Evolutionary conservation across 2,888 invertebrate genomes (phyloP), one percentile per base, ranked within the genome.

Genomic region (Amphipoea oculea): DNA sequence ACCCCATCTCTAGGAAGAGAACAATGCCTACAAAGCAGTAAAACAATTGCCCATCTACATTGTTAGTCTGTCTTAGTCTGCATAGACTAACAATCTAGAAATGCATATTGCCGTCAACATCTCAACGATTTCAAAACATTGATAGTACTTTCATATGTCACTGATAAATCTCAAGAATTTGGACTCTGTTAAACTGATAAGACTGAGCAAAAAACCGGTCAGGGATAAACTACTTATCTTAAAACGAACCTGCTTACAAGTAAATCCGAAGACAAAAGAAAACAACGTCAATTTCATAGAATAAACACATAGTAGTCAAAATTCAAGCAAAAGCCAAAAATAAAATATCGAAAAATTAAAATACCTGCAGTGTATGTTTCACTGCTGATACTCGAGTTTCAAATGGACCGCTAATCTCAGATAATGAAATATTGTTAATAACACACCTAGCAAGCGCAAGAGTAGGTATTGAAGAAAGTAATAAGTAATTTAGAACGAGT

Each of bases 111-210:
- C 62, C 17, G 23, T 69, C 54, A 74, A 54, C 29, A 60, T 51
- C 63, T 77, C 71, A 60, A n/a, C 14, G 42, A 83, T 86, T 68
- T 77, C 83, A 83, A 76, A 87, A 84, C 20, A 73, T 72, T 48
- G 72, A 83, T 73, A 69, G 51, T 36, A 45, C 45, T 70, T 45
- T 83, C 71, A 71, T 17, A 57, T 70, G 65, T 83, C 84, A 77
- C 45, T 45, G 84, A 83, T 83, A 83, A 73, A 83, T 72, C 78
- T 69, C n/a, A 70, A 70, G 65, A 77, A 83, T 72, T 83, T 54
- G 48, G 51, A 65, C 62, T 29, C 14, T 60, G n/a, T 6, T 65
- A 12, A 0, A 4, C 1, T 14, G 86, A 83, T 83, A 86, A 68
- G 45, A 70, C 6, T 40, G 45, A 85, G 14, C n/a, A 81, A 82